Percentiles rank a stretch among this genome's conserved stretches.
These are phyloP conservation scores for Agrotis clavis DNA, from an alignment of 2,888 invertebrate genomes.

Conservation along the genomic window DNA sequence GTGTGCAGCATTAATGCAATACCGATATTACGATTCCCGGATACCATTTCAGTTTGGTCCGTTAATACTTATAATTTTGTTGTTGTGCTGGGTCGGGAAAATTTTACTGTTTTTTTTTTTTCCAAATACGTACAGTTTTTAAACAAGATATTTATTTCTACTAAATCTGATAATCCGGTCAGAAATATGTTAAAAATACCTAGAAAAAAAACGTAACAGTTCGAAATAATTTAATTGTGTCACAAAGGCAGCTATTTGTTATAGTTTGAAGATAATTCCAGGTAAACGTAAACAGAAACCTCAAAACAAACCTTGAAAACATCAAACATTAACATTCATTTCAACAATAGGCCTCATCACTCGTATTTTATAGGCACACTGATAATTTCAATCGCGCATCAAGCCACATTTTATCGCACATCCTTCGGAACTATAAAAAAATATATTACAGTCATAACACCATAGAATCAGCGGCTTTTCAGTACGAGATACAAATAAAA, in stretches of 20 bases:
- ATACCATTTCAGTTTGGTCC: slow-evolving; percentile 31
- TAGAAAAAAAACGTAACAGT: not conserved
- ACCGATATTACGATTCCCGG: slow-evolving; percentile 47
- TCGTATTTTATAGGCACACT: slow-evolving; percentile 59
- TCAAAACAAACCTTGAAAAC: not conserved
- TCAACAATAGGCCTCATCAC: slow-evolving; percentile 50
- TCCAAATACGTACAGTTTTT: not conserved
- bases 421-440: slow-evolving; percentile 78
- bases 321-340: slow-evolving; percentile 32
- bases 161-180: too few relatives aligned
- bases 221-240: not conserved
- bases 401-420: slow-evolving; percentile 69
- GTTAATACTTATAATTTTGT: slow-evolving; percentile 4
- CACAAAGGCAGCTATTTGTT: slow-evolving; percentile 4
- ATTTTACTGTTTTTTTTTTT: not conserved
- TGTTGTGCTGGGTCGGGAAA: not conserved
- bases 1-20: slow-evolving; percentile 54
- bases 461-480: slow-evolving; percentile 71
- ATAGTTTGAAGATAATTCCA: not conserved
- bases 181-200: not conserved
- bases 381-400: slow-evolving; percentile 69
- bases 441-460: slow-evolving; percentile 75
- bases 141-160: too few relatives aligned
- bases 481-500: slow-evolving; percentile 75
- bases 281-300: not conserved